Conservation (phyloP, 2,888 invertebrate species). For the Dione juno region DNA sequence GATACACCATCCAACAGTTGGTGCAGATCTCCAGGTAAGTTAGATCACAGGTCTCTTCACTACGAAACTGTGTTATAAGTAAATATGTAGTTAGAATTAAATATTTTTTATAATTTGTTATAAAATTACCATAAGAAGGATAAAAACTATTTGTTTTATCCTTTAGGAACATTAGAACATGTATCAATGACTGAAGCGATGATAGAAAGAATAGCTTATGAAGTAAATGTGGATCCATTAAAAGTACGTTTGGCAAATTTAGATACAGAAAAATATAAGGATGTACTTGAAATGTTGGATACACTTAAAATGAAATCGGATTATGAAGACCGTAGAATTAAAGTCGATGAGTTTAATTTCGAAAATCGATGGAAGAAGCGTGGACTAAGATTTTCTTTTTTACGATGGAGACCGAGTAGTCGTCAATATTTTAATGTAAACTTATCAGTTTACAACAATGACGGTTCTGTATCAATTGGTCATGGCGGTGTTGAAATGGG, state of each 20-base stretch:
- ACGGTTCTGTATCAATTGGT: conserved; percentile 87
- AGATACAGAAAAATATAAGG: conserved; percentile 70
- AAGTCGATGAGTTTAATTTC: conserved; percentile 84
- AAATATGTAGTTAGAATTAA: no score
- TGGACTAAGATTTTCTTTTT: conserved; percentile 87
- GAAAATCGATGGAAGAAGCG: conserved; percentile 91
- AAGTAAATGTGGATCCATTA: conserved; percentile 81
- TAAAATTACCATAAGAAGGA: neutral
- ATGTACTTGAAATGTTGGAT: conserved; percentile 66
- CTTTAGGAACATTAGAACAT: conserved; percentile 85
- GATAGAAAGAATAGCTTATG: conserved; percentile 86
- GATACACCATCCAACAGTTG: conserved; percentile 55
- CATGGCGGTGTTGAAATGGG: conserved; percentile 91
- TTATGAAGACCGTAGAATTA: conserved; percentile 72
- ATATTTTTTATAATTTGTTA: no score
- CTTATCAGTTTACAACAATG: conserved; percentile 87
- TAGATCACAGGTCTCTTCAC: no score
- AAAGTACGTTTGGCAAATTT: conserved; percentile 73
- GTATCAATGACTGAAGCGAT: conserved; percentile 85
- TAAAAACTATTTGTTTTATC: conserved; percentile 4
- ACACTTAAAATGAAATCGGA: conserved; percentile 70
- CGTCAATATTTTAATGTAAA: conserved; percentile 82
- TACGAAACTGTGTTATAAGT: no score
- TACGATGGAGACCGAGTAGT: conserved; percentile 85
- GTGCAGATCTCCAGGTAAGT: conserved; percentile 55